Evolutionary conservation across 2,888 invertebrate species (phyloP), one percentile per base, ranked within the genome.

Genomic region (Parascotia fuliginaria): DNA sequence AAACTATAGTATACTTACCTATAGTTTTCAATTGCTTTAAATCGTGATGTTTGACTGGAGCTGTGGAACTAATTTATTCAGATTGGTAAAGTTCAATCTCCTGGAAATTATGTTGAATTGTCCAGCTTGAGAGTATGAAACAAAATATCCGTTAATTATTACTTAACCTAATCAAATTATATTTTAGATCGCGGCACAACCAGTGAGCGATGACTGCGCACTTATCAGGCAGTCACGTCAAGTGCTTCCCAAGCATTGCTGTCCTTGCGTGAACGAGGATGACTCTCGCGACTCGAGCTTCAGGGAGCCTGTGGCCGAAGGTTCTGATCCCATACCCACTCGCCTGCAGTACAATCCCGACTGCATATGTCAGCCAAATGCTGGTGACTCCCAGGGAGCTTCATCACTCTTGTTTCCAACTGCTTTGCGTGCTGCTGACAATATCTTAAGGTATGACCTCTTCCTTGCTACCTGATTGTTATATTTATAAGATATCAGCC

Each of bases 351-450:
- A 33, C 39, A 13, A 57, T 45, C 81, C 73, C 5, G 79, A 80
- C 64, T 85, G 85, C 43, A 75, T 83, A 9, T 83, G 85, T 50
- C 59, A 73, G 42, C 5, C 38, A 46, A 65, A 75, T 52, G 58
- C 58, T 27, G 61, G 73, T 49, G 91, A 91, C 53, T 67, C 85
- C 12, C 75, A 81, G 12, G 79, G 80, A 42, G 71, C 87, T n/a
- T 55, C 89, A 11, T 89, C 89, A 12, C 50, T 82, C 13, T 58
- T 83, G 32, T 72, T 83, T 63, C 81, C 83, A 7, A 69, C 75
- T 42, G 62, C 76, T 39, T 55, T 82, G 55, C 77, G 75, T 46
- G 50, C 77, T 61, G 53, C 67, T 52, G 69, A 75, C 42, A 62
- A 79, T 56, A 48, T 57, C 15, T 15, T 75, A 31, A 84, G 73